A percentile compares a stretch with the other conserved stretches of the same genome.
These are phyloP conservation scores for Riparia riparia DNA, from an alignment of 2,113 vertebrate genomes.

Conservation along the genomic window DNA sequence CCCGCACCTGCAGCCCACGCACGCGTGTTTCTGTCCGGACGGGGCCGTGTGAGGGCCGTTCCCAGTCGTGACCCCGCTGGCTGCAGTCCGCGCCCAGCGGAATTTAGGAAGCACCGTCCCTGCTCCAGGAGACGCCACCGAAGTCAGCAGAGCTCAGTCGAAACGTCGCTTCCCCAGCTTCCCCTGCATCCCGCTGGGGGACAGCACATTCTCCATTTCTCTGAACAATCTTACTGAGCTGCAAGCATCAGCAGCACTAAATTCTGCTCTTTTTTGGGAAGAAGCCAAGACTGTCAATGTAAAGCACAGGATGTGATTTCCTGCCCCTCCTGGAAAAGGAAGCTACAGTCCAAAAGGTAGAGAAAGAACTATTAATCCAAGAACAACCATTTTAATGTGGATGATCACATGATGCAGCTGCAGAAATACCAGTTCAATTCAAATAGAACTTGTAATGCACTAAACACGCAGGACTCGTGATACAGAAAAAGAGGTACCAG, in stretches of 20 bases:
- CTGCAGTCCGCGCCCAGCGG: neutral
- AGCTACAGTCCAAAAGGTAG: constrained; percentile 49
- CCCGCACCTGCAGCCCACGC: neutral
- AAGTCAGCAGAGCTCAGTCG: neutral
- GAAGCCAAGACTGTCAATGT: constrained; percentile 20
- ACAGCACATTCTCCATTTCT: neutral
- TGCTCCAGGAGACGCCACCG: neutral
- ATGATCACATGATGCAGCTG: constrained; percentile 12
- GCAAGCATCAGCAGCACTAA: constrained; percentile 8
- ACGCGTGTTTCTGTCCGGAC: accelerated
- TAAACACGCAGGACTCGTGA: neutral
- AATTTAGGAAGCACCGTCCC: neutral
- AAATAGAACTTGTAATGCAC: constrained; percentile 17
- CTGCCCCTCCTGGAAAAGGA: constrained; percentile 48
- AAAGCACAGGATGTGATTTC: constrained; percentile 58
- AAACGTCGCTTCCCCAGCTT: neutral
- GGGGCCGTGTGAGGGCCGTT: accelerated
- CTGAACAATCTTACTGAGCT: neutral
- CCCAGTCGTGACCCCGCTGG: neutral
- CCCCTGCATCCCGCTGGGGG: neutral
- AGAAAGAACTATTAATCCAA: constrained; percentile 58
- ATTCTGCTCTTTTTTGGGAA: constrained; percentile 25
- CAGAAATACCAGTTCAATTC: constrained; percentile 28
- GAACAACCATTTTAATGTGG: constrained; percentile 54
- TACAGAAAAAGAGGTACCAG: neutral